Conservation (phyloP, 2,888 invertebrate species). For the Eutolmus rufibarbis region DNA sequence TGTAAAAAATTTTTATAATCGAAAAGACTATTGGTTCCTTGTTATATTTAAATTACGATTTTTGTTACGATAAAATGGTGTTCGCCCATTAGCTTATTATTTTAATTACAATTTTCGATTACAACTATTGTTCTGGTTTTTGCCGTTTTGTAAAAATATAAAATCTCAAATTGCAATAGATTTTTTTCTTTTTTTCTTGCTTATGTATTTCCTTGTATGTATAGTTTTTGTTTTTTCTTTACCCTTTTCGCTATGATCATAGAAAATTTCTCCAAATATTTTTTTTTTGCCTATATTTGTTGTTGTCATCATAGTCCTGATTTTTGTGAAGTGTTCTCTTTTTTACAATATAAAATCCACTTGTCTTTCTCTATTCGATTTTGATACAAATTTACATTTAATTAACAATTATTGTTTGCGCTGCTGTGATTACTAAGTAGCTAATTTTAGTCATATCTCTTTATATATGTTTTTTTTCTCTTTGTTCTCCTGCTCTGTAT, state of each 20-base stretch:
- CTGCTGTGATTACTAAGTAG: conserved; percentile 24
- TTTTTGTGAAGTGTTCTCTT: neutral
- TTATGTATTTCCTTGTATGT: neutral
- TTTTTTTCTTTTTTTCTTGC: neutral
- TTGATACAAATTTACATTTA: conserved; percentile 28
- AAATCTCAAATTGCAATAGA: conserved; percentile 31
- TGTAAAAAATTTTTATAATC: conserved; percentile 24
- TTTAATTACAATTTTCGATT: conserved; percentile 7
- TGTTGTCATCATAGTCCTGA: conserved; percentile 25
- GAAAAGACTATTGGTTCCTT: conserved; percentile 34
- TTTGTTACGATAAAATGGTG: neutral
- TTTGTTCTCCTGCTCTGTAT: conserved; percentile 2
- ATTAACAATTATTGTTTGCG: conserved; percentile 36
- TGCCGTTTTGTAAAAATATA: conserved; percentile 35
- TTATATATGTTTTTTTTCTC: neutral
- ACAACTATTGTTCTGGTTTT: conserved; percentile 11
- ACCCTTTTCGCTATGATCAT: conserved; percentile 5
- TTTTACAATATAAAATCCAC: conserved; percentile 32
- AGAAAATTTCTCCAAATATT: conserved; percentile 14
- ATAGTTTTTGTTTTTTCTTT: neutral
- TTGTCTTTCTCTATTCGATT: conserved; percentile 5
- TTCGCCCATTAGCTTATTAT: neutral
- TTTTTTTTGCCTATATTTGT: conserved; percentile 24
- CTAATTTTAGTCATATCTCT: neutral
- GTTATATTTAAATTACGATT: neutral